A percentile compares a stretch with the other conserved stretches of the same genome.
These are phyloP conservation scores for Nestor notabilis DNA, from an alignment of 2,113 vertebrate species.

Conservation along the genomic window DNA sequence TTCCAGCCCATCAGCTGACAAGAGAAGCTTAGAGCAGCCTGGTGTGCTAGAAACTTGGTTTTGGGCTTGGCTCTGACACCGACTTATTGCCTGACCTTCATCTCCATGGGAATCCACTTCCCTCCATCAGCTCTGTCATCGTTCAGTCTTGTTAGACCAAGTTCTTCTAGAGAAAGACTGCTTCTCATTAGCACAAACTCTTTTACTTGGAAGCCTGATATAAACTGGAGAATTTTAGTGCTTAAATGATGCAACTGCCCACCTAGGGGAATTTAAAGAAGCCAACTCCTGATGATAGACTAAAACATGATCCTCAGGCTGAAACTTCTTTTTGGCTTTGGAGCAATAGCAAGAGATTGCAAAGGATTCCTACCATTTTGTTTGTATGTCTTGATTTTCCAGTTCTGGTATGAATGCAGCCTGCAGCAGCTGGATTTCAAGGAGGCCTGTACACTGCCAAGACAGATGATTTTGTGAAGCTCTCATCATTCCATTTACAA, in stretches of 20 bases:
- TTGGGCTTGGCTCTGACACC: neutral
- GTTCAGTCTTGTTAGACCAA: neutral
- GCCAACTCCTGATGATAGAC: neutral
- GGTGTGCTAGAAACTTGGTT: neutral
- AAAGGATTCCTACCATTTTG: slow-evolving; percentile 7
- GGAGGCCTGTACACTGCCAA: neutral
- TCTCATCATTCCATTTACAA: neutral
- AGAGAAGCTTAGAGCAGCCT: neutral
- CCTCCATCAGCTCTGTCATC: neutral
- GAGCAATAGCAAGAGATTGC: slow-evolving; percentile 5
- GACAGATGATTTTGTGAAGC: neutral
- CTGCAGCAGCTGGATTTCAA: slow-evolving; percentile 25
- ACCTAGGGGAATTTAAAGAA: slow-evolving; percentile 29
- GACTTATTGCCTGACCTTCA: neutral
- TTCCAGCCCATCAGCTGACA: neutral
- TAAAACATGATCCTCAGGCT: neutral
- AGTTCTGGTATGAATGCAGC: neutral
- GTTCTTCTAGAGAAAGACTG: neutral
- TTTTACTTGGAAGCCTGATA: neutral
- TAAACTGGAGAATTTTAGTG: neutral
- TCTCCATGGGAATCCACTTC: neutral
- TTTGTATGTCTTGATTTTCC: slow-evolving; percentile 36
- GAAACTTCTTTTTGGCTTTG: slow-evolving; percentile 17
- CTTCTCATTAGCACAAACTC: neutral
- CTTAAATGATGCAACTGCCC: neutral